Conservation (phyloP, 2,113 vertebrate species). For the Elgaria multicarinata region DNA sequence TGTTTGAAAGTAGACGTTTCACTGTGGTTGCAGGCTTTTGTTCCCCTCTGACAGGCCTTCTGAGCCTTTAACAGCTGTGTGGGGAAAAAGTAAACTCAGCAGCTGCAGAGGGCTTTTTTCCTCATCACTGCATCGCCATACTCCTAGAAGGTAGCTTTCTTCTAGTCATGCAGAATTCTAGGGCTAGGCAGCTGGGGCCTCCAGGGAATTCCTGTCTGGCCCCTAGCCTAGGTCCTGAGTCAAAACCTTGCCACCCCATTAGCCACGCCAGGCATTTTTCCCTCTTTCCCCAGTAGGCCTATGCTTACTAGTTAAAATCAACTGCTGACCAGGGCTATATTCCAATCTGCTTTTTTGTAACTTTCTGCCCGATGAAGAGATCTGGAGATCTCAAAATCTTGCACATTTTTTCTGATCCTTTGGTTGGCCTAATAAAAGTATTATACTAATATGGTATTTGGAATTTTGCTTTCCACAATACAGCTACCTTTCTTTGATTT, state of each 20-base stretch:
- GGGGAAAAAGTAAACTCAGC: not conserved
- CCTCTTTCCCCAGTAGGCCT: not conserved
- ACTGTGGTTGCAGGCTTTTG: too few relatives aligned
- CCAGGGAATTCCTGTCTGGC: not conserved
- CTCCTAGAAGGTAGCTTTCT: not conserved
- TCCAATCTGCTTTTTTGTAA: not conserved
- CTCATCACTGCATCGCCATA: not conserved
- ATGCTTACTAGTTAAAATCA: not conserved
- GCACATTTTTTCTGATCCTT: too few relatives aligned
- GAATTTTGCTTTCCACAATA: too few relatives aligned
- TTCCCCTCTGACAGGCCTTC: too few relatives aligned
- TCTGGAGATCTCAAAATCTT: too few relatives aligned
- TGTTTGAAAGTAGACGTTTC: not conserved
- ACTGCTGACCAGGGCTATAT: not conserved
- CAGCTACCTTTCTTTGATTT: too few relatives aligned
- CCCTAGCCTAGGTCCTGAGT: not conserved
- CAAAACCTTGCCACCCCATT: not conserved
- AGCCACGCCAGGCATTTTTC: not conserved
- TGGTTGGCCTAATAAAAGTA: too few relatives aligned
- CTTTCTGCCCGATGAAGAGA: too few relatives aligned
- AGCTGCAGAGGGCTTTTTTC: not conserved
- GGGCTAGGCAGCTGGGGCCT: not conserved
- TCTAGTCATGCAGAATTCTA: not conserved
- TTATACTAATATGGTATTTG: too few relatives aligned
- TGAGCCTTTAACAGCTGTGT: not conserved